Percentiles rank a stretch among this genome's conserved stretches.
phyloP scores from a whole-genome alignment of 1,140 invertebrate genomes.

The Brachionus rubens region DNA sequence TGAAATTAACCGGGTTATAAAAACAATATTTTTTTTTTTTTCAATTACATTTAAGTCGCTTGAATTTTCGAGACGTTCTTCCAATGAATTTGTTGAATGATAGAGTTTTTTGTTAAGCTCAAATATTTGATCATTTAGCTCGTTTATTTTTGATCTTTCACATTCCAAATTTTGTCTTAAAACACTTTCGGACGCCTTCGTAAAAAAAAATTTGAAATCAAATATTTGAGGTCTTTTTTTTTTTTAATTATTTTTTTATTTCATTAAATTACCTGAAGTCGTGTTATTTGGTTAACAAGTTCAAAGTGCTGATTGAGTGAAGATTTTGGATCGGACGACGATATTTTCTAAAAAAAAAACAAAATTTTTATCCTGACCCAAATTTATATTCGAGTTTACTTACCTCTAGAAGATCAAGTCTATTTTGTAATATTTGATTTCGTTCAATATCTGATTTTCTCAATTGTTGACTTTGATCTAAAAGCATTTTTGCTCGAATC shows the following conservation, averaged over 20 bases:
- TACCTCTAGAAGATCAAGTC: constrained; percentile 17
- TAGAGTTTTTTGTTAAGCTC: not conserved
- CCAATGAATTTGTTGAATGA: not conserved
- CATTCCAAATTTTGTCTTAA: constrained; percentile 6
- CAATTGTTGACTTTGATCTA: constrained; percentile 36
- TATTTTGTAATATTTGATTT: constrained; percentile 36
- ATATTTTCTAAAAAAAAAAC: constrained; percentile 25
- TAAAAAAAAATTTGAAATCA: not conserved
- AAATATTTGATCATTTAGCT: constrained; percentile 38
- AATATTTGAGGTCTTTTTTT: constrained; percentile 3
- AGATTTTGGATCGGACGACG: not conserved
- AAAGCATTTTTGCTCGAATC: constrained; percentile 12
- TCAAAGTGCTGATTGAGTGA: constrained; percentile 9
- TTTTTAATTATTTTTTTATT: too few relatives aligned
- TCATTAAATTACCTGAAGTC: constrained; percentile 9
- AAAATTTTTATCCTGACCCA: not conserved
- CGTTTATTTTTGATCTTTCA: constrained; percentile 11
- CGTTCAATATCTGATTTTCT: constrained; percentile 42
- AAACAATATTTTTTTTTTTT: constrained; percentile 10
- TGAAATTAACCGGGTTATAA: constrained; percentile 38
- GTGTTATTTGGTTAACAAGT: constrained; percentile 34
- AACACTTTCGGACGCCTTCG: constrained; percentile 3
- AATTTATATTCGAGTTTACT: not conserved
- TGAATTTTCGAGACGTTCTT: constrained; percentile 13
- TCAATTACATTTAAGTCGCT: not conserved